These are phyloP conservation scores for Chymomyza fuscimana DNA, from an alignment of 2,888 invertebrate species.

Conservation along the genomic window DNA sequence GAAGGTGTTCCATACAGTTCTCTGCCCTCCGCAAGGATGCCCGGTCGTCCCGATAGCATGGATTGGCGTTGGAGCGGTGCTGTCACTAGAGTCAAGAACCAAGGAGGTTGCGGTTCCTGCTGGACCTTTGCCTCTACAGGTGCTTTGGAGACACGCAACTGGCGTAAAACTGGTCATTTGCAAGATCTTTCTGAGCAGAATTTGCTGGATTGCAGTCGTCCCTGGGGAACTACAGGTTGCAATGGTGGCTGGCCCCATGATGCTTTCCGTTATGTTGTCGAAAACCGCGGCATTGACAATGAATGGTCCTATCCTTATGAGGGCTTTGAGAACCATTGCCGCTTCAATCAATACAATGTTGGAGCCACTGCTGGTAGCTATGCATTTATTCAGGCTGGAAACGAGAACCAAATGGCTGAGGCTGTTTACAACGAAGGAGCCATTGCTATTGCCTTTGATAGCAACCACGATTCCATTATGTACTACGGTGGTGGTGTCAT, in stretches of 20 bases:
- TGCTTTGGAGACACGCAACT: not conserved
- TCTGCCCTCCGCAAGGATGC: not conserved
- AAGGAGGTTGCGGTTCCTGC: not conserved
- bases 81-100: not conserved
- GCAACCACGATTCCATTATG: not conserved
- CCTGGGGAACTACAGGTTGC: not conserved
- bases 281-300: not conserved
- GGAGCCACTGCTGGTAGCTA: not conserved
- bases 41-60: not conserved
- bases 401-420: not conserved
- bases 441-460: not conserved
- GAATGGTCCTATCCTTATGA: constrained; percentile 1
- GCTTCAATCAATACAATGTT: not conserved
- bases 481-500: constrained; percentile 10
- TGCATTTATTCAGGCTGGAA: not conserved
- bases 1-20: not conserved
- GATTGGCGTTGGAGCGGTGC: constrained; percentile 4
- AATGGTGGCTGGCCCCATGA: not conserved
- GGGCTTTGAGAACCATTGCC: not conserved
- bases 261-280: not conserved
- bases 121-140: not conserved
- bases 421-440: not conserved
- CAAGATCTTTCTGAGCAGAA: not conserved
- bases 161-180: not conserved
- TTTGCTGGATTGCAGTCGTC: not conserved